Evolutionary conservation across 2,888 invertebrate genomes (phyloP), one percentile per base, ranked within the genome.

Genomic region (Hypomecis punctinalis): DNA sequence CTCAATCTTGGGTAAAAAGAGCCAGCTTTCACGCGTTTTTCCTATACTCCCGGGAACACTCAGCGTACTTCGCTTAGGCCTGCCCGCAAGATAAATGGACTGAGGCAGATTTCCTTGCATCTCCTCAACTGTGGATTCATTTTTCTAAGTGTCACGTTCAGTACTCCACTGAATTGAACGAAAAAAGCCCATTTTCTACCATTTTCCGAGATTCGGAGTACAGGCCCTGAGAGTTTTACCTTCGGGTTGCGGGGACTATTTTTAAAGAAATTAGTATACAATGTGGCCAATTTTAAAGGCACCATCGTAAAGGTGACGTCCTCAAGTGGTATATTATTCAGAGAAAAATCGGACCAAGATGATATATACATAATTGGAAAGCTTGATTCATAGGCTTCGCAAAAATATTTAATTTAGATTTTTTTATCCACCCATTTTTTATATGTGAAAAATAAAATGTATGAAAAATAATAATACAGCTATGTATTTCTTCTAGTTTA

Each of bases 81-180:
- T 45, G 37, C 51, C 36, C 48, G 57, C 43, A 63, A 66, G 62
- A 68, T 62, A 66, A 66, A 66, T 61, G 65, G 54, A 48, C 56
- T 46, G 42, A 43, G 52, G 61, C 52, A 56, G 48, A 57, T 49
- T 61, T 61, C 43, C 48, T 45, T 72, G 70, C 71, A 71, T 63
- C 69, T 71, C 65, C 63, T 66, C 66, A 56, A 47, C 58, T 63
- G 69, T 54, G 67, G 68, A 71, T 72, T 68, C 68, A 70, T 71
- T 69, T 73, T 68, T 69, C 67, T 66, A 68, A 71, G 61, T 73
- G 71, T 73, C 69, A 71, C 68, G 68, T 61, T 62, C 69, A 70
- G 67, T 67, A 68, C 69, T 69, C 67, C 47, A 47, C 57, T 67
- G 65, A 67, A 73, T 71, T 69, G 69, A 71, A 69, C 66, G 68